A percentile compares a stretch with the other conserved stretches of the same genome.
phyloP scores from a whole-genome alignment of 2,113 vertebrate genomes.

The Naja naja region DNA sequence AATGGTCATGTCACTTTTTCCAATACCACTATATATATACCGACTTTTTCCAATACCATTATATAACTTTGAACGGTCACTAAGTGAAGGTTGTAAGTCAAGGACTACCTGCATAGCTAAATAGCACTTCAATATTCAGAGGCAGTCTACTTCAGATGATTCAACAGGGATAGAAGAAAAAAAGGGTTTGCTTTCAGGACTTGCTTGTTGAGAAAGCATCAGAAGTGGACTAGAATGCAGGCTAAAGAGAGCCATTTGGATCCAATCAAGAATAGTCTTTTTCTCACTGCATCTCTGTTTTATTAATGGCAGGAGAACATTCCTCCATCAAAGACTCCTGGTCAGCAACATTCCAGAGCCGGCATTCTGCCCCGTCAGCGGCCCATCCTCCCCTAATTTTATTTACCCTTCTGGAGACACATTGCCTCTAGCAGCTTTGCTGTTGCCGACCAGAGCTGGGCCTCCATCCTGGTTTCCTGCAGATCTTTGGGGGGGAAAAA shows the following conservation, averaged over 20 bases:
- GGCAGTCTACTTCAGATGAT: background rate
- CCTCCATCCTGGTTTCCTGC: background rate
- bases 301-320: too few relatives aligned
- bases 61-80: background rate
- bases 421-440: background rate
- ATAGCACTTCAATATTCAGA: background rate
- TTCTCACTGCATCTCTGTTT: fast-evolving
- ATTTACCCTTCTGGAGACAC: background rate
- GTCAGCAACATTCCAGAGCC: background rate
- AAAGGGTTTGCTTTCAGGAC: background rate
- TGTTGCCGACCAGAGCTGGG: background rate
- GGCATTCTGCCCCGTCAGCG: background rate
- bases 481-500: background rate
- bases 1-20: background rate
- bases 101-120: background rate
- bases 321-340: background rate
- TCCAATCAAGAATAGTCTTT: background rate
- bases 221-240: background rate
- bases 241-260: background rate
- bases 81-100: background rate
- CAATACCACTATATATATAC: too few relatives aligned
- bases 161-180: background rate
- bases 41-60: background rate
- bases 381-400: background rate
- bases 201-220: background rate